Evolutionary conservation across 1,140 invertebrate species (phyloP), one percentile per base, ranked within the genome.

Genomic region (Penaeus vannamei): DNA sequence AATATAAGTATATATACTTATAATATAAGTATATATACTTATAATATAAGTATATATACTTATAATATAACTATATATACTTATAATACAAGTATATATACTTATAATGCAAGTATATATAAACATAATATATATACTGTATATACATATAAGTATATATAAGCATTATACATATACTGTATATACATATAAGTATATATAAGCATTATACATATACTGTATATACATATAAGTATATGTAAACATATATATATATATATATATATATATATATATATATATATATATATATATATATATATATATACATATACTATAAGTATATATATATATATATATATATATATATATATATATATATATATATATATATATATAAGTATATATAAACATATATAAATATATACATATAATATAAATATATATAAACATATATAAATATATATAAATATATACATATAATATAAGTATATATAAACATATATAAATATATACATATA

Each of bases 11-110:
- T 83, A 32, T 83, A 46, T 64, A 22, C 62, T 14, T 83, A 23
- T 62, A 20, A n/a, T n/a, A n/a, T n/a, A n/a, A n/a, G n/a, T n/a
- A n/a, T 83, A 29, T 61, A 29, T 26, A 23, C 61, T 20, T 66
- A n/a, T 69, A 22, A 22, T 66, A 29, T 66, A 22, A 69, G 29
- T 84, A 64, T 84, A 29, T 69, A n/a, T 84, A 64, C 66, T 23
- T 84, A 53, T 84, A 53, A 53, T 84, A 32, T 84, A 32, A 23
- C 8, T 62, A 32, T 83, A 32, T 83, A 46, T 64, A 22, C 62
- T 14, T 83, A 23, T 62, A 20, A 59, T 64, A 59, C 42, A 59
- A 19, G 29, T 64, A 59, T 83, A 29, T 61, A 29, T 26, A 23
- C 61, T 20, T 66, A n/a, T 69, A 22, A 22, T 66, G 20, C 42